These are phyloP conservation scores for Hyperopisus bebe DNA, from an alignment of 2,113 vertebrate species.

Conservation along the genomic window DNA sequence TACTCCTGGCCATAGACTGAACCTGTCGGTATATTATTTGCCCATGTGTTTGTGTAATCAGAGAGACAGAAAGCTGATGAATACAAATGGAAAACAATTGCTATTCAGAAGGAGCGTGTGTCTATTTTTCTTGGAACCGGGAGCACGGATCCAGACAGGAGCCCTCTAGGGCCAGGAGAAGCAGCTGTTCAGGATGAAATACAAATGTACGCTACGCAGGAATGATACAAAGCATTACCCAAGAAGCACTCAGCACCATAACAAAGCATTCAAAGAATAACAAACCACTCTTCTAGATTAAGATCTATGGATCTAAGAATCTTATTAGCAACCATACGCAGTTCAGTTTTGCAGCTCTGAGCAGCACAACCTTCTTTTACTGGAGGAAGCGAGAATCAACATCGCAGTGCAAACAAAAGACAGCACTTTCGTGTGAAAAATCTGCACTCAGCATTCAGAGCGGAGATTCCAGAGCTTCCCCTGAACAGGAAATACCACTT, in stretches of 20 bases:
- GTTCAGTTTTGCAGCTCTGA: background rate
- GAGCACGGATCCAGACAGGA: background rate
- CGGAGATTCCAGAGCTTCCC: background rate
- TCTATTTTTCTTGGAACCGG: background rate
- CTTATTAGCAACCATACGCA: background rate
- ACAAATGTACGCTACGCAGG: background rate
- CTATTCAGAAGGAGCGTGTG: background rate
- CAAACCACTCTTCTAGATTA: background rate
- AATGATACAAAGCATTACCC: background rate
- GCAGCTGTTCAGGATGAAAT: background rate
- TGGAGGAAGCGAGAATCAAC: background rate
- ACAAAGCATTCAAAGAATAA: background rate
- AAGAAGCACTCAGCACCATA: background rate
- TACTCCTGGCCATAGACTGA: background rate
- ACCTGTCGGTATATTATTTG: background rate
- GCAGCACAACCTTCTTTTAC: background rate
- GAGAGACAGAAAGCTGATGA: background rate
- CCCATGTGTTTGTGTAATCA: background rate
- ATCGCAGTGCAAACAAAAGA: background rate
- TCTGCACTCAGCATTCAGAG: background rate
- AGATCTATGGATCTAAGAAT: background rate
- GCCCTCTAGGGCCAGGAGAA: background rate
- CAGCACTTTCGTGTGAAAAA: background rate
- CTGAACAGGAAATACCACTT: background rate
- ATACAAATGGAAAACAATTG: slow-evolving; percentile 1